Evolutionary conservation across 1,140 invertebrate genomes (phyloP).

Genomic region (Antheraea pernyi): DNA sequence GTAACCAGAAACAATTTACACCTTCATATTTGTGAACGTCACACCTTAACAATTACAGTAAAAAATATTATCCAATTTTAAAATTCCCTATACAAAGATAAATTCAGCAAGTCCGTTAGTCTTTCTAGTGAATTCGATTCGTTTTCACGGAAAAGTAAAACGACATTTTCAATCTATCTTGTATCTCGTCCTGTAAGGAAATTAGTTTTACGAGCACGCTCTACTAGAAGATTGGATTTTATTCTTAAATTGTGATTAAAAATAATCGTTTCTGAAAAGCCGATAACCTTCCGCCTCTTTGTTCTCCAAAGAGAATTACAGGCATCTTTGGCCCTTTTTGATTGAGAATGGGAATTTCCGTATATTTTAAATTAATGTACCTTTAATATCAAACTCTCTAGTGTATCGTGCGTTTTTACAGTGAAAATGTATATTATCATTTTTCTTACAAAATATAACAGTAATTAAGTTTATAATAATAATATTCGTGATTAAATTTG

Average conservation of each 20-base stretch:
- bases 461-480: no score
- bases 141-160: not conserved
- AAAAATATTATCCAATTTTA: no score
- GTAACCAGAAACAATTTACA: no score
- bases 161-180: not conserved
- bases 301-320: not conserved
- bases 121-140: not conserved
- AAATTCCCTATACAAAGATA: no score
- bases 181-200: not conserved
- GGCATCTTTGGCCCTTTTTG: not conserved
- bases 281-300: not conserved
- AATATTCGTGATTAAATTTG: no score
- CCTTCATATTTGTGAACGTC: no score
- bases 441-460: no score
- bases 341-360: not conserved
- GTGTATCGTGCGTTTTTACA: no score
- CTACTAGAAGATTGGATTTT: not conserved
- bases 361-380: not conserved
- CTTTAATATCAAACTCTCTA: no score
- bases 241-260: not conserved
- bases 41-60: no score
- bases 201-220: not conserved
- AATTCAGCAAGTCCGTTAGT: no score
- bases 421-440: no score
- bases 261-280: not conserved